phyloP scores from a whole-genome alignment of 2,113 vertebrate genomes.

The Platysteira castanea region DNA sequence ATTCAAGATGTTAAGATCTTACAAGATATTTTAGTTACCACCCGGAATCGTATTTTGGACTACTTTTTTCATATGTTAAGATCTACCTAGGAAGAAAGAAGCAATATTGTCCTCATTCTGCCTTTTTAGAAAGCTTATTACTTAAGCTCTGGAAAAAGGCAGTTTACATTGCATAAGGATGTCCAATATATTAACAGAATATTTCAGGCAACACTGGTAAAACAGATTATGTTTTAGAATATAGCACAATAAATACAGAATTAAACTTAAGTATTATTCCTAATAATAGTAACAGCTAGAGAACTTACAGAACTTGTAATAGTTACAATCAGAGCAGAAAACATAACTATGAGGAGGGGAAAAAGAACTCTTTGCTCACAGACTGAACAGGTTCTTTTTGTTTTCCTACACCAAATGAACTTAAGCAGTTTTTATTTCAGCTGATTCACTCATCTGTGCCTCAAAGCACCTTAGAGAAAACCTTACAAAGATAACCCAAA shows the following conservation, averaged over 20 bases:
- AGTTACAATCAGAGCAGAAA: background rate
- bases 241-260: background rate
- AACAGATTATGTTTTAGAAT: background rate
- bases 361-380: background rate
- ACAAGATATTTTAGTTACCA: slow-evolving; percentile 9
- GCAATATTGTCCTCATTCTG: slow-evolving; percentile 42
- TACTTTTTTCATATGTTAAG: background rate
- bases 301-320: background rate
- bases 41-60: slow-evolving; percentile 28
- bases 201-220: background rate
- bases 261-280: background rate
- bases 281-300: background rate
- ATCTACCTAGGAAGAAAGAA: slow-evolving; percentile 9
- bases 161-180: background rate
- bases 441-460: background rate
- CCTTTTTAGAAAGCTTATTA: slow-evolving; percentile 24
- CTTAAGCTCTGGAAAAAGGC: slow-evolving; percentile 10
- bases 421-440: background rate
- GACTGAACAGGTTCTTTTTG: background rate
- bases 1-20: background rate
- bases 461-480: background rate
- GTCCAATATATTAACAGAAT: background rate
- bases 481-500: background rate
- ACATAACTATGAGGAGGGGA: background rate
- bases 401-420: background rate